Conservation (phyloP, 2,888 invertebrate species). For the Tipula unca region DNA sequence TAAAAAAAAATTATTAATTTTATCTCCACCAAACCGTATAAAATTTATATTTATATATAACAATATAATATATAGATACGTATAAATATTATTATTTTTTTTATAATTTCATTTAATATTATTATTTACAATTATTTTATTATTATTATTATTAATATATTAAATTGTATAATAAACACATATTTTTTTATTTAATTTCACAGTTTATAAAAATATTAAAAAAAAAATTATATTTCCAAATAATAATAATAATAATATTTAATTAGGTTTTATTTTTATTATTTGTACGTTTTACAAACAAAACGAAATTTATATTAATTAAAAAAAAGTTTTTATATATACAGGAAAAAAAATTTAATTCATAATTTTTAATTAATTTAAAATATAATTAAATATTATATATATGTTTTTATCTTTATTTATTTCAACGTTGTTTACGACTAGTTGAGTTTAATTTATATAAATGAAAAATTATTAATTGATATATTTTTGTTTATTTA, state of each 20-base stretch:
- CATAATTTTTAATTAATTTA: slow-evolving; percentile 8
- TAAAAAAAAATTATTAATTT: not conserved
- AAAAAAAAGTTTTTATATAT: not conserved
- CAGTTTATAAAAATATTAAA: not conserved
- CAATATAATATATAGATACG: not conserved
- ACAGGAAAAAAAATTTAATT: not conserved
- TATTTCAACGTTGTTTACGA: not conserved
- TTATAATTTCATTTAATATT: not conserved
- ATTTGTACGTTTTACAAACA: not conserved
- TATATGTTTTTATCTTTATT: not conserved
- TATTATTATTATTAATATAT: not conserved
- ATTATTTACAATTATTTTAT: not conserved
- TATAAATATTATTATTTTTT: not conserved
- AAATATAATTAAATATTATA: slow-evolving; percentile 4
- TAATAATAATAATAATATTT: not conserved
- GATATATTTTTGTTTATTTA: not conserved
- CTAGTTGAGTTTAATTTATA: not conserved
- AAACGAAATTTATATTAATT: not conserved
- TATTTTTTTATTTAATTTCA: not conserved
- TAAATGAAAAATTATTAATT: not conserved
- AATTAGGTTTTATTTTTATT: not conserved
- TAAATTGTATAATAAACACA: not conserved
- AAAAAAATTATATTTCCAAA: not conserved
- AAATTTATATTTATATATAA: not conserved
- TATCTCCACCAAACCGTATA: not conserved